Base-by-base conservation (phyloP, 2,888 invertebrate genomes). In the Pheosia gnoma region DNA sequence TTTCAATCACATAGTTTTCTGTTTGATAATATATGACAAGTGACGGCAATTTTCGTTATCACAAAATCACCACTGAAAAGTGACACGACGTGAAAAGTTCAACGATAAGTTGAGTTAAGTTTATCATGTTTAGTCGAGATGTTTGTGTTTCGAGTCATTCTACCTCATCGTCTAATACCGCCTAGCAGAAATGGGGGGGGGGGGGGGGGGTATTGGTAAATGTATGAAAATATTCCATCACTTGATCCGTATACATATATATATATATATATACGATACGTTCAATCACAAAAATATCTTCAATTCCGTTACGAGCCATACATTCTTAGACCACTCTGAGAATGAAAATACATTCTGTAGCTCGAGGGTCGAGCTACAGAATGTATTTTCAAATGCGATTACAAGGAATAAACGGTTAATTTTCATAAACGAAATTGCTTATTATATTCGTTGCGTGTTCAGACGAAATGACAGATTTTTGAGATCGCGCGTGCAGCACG, bases 401-500 rank as follows among this genome's bases (percentile, higher is more conserved):
- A 69, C 62, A 39, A 59, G 71, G 65, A 70, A 67, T 71, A 72
- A 68, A 70, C 65, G 68, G 64, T 68, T 74, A 68, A 68, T 71
- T 70, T 65, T 73, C 65, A 65, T 73, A 71, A 75, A 75, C 69
- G 71, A 75, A 75, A 72, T 73, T 64, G 67, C 68, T 71, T 81
- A 83, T 84, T 82, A 85, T 83, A 84, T 82, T 82, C 74, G 78
- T 88, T 80, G 87, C 88, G 86, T 87, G 86, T 71, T 62, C 68
- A 68, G 63, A 59, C 57, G 63, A 63, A 71, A 77, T 75, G 74
- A 75, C 71, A 75, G 75, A 74, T 60, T 80, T 80, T 79, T 79
- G 77, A 78, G 81, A 83, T 85, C 84, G 83, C 83, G 87, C 91
- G 91, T 91, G 91, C 71, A 56, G 76, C 90, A 91, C 90, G 91